Evolutionary conservation across 2,797 vertebrate species (phyloP), one percentile per base, ranked within the genome.

Genomic region (Podarcis siculus): DNA sequence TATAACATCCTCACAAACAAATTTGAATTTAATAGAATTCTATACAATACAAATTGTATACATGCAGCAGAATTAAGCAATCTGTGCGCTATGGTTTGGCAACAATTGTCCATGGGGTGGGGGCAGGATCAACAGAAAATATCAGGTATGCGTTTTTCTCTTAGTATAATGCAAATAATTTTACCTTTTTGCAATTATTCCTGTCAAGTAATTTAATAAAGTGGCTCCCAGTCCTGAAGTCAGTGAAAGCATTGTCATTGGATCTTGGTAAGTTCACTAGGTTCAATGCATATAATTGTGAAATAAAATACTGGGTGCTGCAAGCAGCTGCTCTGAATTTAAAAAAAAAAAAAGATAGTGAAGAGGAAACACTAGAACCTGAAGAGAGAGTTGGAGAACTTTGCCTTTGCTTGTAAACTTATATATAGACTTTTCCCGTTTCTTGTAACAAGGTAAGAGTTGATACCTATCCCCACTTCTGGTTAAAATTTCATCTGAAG

Each of bases 391-490:
- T 76, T 76, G 78, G 32, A 86, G 83, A 82, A 82, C 79, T 67
- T 86, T 81, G 61, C 61, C 71, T 89, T 58, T 86, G 61, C 88
- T 89, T 85, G 83, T 89, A 89, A 89, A 89, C 42, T 55, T 89
- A 55, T 76, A 85, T 85, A 67, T 49, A n/a, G 25, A 75, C 7
- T 64, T 75, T 58, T 21, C 67, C 67, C 3, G 13, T 85, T 85
- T 37, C 76, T 75, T 73, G 67, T 80, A 75, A 79, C 37, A 88
- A 84, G 25, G 64, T 49, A 37, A 73, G 58, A 58, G 58, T n/a
- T 67, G 32, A 32, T 67, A 17, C 71, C 39, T n/a, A 32, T 9
- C 32, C 81, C 19, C 81, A 9, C 13, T 79, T 45, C 39, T 69
- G 23, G 42, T 78, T 80, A 80, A 79, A 37, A 37, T 13, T 69